phyloP scores from a whole-genome alignment of 2,113 vertebrate genomes.

The Vidua macroura region DNA sequence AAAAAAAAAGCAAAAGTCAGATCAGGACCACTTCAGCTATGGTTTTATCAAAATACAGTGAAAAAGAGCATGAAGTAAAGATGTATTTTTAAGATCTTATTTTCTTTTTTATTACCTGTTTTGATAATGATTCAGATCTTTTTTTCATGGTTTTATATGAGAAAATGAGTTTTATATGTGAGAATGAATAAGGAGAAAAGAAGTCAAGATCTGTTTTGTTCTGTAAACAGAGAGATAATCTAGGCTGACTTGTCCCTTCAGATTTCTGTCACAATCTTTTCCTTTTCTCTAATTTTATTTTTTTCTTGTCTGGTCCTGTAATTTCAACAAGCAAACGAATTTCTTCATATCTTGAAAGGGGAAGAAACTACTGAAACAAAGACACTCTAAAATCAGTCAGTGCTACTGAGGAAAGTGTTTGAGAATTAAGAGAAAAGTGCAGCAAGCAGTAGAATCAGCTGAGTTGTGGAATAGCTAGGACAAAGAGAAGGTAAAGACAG shows the following conservation, averaged over 20 bases:
- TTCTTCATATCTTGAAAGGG: background rate
- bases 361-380: background rate
- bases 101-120: background rate
- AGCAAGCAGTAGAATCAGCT: background rate
- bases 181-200: background rate
- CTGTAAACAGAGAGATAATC: background rate
- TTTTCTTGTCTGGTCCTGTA: background rate
- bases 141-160: background rate
- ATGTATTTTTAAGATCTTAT: background rate
- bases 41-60: background rate
- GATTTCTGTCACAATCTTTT: background rate
- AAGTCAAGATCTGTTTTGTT: background rate
- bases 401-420: background rate
- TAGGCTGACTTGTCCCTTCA: background rate
- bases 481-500: background rate
- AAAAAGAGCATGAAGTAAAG: background rate
- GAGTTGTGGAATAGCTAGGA: background rate
- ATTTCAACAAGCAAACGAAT: background rate
- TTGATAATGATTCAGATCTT: background rate
- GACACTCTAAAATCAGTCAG: background rate
- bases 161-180: background rate
- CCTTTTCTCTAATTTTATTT: background rate
- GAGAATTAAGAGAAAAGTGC: background rate
- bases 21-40: background rate
- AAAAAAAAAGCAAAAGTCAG: background rate